These are phyloP conservation scores for Eumerus sabulonum DNA, from an alignment of 2,888 invertebrate species.

Conservation along the genomic window DNA sequence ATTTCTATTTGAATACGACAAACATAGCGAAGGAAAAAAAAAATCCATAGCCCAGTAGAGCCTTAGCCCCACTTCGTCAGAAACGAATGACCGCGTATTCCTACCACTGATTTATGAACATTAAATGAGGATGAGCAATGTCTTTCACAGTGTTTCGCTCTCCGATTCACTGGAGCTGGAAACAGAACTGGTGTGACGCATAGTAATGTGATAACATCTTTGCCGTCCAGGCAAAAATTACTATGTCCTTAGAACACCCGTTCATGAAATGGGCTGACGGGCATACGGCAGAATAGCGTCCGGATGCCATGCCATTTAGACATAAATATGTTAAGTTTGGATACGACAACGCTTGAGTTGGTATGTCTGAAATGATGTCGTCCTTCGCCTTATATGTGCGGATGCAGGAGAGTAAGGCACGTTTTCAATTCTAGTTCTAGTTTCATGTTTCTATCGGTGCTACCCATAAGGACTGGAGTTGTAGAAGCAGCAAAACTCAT, in stretches of 20 bases:
- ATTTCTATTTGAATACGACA: slow-evolving; percentile 11
- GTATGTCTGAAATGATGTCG: slow-evolving; percentile 16
- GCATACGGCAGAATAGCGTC: slow-evolving; percentile 35
- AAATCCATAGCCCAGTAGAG: neutral
- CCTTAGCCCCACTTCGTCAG: slow-evolving; percentile 3
- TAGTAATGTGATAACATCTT: slow-evolving; percentile 66
- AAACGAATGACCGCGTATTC: slow-evolving; percentile 69
- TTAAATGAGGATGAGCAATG: slow-evolving; percentile 63
- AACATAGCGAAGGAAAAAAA: slow-evolving; percentile 9
- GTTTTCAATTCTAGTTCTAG: slow-evolving; percentile 50
- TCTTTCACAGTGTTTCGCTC: slow-evolving; percentile 20
- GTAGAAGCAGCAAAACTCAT: neutral
- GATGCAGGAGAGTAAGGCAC: slow-evolving; percentile 17
- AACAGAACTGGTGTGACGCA: slow-evolving; percentile 47
- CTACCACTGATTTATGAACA: slow-evolving; percentile 70
- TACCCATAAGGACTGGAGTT: neutral
- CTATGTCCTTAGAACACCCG: slow-evolving; percentile 60
- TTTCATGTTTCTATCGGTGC: neutral
- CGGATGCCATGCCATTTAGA: slow-evolving; percentile 61
- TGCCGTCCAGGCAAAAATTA: slow-evolving; percentile 61
- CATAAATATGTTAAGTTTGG: slow-evolving; percentile 61
- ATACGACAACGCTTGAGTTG: slow-evolving; percentile 30
- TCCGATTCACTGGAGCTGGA: no score
- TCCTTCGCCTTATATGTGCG: neutral
- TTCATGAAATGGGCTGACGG: slow-evolving; percentile 12